phyloP scores from a whole-genome alignment of 2,797 vertebrate genomes.

The Tarsius wallacei region DNA sequence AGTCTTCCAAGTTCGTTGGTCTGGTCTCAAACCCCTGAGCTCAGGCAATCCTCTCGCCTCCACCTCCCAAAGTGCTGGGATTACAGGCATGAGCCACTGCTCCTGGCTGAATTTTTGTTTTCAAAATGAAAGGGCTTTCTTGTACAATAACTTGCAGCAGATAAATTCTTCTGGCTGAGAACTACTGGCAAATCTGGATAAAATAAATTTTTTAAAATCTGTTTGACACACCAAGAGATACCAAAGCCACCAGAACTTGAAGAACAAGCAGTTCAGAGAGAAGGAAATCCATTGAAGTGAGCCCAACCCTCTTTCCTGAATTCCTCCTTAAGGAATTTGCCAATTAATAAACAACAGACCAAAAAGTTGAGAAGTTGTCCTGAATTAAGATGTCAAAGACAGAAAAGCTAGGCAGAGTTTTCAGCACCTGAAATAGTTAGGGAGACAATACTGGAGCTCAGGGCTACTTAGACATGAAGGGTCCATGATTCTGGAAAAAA shows the following conservation, averaged over 20 bases:
- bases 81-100: too few species aligned
- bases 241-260: background rate
- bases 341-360: background rate
- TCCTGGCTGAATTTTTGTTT: background rate
- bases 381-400: background rate
- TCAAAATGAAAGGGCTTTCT: background rate
- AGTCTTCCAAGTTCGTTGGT: too few species aligned
- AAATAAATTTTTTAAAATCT: background rate
- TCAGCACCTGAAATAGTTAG: background rate
- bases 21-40: too few species aligned
- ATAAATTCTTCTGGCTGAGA: background rate
- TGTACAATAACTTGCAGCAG: background rate
- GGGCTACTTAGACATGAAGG: background rate
- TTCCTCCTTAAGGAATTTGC: background rate
- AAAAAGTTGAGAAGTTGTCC: background rate
- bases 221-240: background rate
- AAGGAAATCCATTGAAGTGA: background rate
- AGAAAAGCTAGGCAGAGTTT: background rate
- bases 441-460: background rate
- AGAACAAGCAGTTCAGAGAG: background rate
- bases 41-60: too few species aligned
- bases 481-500: background rate
- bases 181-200: background rate
- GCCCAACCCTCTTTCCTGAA: background rate
- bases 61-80: too few species aligned